Conservation (phyloP, 2,113 vertebrate species). For the Serilophus lunatus region DNA sequence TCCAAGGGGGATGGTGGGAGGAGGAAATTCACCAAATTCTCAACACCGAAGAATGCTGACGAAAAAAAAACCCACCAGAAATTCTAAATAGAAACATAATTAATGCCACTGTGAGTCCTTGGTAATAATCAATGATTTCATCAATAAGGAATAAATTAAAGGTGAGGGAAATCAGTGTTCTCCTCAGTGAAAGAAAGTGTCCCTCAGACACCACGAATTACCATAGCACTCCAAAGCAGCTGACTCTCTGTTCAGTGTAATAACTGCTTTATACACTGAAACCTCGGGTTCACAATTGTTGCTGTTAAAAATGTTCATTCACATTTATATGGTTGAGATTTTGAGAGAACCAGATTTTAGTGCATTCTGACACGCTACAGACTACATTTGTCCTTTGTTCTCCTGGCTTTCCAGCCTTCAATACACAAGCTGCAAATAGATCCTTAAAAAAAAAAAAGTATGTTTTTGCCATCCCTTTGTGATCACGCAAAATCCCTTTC, state of each 20-base stretch:
- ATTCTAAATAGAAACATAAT: neutral
- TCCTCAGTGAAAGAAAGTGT: neutral
- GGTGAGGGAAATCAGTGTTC: neutral
- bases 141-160: neutral
- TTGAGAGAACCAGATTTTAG: neutral
- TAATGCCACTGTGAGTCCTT: neutral
- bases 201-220: neutral
- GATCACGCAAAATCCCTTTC: neutral
- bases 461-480: neutral
- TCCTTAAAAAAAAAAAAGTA: neutral
- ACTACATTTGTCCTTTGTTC: neutral
- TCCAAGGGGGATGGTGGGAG: fast-evolving
- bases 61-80: neutral
- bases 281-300: fast-evolving
- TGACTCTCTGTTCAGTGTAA: neutral
- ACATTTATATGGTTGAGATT: neutral
- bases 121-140: neutral
- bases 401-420: neutral
- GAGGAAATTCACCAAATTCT: neutral
- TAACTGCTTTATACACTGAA: neutral
- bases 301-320: neutral
- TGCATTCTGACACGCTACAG: fast-evolving
- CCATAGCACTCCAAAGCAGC: neutral
- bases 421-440: neutral
- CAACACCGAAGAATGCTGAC: neutral